Evolutionary conservation across 2,888 invertebrate genomes (phyloP).

Genomic region (Julus scanicus): DNA sequence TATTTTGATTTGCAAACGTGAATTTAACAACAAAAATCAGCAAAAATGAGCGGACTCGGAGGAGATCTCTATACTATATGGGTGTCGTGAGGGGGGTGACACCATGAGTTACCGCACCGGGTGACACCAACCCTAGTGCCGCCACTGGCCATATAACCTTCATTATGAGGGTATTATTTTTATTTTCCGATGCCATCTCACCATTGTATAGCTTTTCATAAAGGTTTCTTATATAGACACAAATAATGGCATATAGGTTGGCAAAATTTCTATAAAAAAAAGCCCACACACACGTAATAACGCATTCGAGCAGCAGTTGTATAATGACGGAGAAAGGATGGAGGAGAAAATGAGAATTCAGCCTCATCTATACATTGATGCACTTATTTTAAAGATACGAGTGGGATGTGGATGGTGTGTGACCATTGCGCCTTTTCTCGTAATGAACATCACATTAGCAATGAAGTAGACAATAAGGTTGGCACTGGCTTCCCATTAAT

Average conservation of each 20-base stretch:
- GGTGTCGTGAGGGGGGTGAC: no score
- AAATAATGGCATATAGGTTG: neutral
- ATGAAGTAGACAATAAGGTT: conserved; percentile 45
- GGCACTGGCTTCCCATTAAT: conserved; percentile 41
- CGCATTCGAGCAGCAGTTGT: neutral
- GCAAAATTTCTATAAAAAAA: neutral
- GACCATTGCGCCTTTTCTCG: conserved; percentile 37
- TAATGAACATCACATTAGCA: conserved; percentile 42
- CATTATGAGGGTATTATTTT: neutral
- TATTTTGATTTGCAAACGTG: no score
- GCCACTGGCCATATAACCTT: neutral
- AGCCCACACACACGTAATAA: neutral
- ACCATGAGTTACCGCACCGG: no score
- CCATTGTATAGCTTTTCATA: neutral
- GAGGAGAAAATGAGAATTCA: conserved; percentile 23
- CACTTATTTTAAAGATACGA: conserved; percentile 43
- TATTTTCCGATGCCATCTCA: neutral
- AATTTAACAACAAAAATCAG: no score
- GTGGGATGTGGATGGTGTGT: neutral
- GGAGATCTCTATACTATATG: no score
- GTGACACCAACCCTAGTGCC: no score
- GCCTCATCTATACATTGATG: conserved; percentile 40
- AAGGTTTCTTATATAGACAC: neutral
- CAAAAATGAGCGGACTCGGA: no score
- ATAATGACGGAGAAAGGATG: neutral